Base-by-base conservation (phyloP, 1,140 invertebrate genomes). In the Pomacea maculata region DNA sequence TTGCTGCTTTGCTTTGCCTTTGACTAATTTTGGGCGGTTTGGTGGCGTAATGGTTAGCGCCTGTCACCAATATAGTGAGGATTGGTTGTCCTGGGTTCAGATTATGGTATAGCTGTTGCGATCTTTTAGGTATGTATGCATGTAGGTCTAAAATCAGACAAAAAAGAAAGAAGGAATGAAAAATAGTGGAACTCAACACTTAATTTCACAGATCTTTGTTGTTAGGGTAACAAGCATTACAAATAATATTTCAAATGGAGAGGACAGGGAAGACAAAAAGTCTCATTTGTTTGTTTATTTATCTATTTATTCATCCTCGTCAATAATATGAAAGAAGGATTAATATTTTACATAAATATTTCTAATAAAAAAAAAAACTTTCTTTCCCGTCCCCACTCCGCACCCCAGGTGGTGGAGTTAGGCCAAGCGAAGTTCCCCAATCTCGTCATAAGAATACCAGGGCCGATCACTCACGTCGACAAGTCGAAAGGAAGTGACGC, bases 401-500 rank as follows among this genome's bases (percentile, higher is more conserved):
- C 34, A 45, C 45, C 70, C 68, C 54, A 80, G 55, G 75, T 82
- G 7, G 68, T 76, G 10, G 61, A 72, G 15, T 25, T 72, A 45
- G 83, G 74, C 25, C 61, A 61, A 55, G 45, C 61, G 45, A 25
- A 21, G 70, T 84, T 82, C 75, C 63, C 81, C 7, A 8, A 55
- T 4, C 45, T 57, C 54, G 75, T 79, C n/a, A 19, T 84, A 64
- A 63, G 78, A 12, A 68, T 73, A 14, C 45, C 63, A 72, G 83
- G 80, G 54, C 63, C 61, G 14, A 82, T 84, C 29, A 70, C 74
- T 54, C 83, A 84, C 68, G 78, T 82, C 17, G 83, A 84, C 67
- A 82, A 73, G 52, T 78, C 65, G 57, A 54, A 25, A 17, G 76
- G 72, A 63, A 61, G 61, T 19, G 72, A 72, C 25, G 78, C 75